Base-by-base conservation (phyloP, 2,888 invertebrate species). In the Parascotia fuliginaria region DNA sequence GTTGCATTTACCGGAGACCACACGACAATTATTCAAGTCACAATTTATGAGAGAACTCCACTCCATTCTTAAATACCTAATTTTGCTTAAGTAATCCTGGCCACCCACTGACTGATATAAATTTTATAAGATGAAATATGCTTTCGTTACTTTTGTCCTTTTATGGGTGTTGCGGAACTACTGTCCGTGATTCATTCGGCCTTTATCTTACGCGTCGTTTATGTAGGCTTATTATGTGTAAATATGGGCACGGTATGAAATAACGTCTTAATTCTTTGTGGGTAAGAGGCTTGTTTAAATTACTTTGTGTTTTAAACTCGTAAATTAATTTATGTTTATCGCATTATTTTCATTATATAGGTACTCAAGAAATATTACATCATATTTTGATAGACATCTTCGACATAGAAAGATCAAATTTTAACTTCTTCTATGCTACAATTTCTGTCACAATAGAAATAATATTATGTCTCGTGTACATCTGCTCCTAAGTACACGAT, bases 151-250 rank as follows among this genome's bases (percentile, higher is more conserved):
- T 46, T 44, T 45, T 52, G 32, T 12, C 67, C 68, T 40, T 65
- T 32, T 67, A 65, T 33, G 68, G 68, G 3, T 45, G n/a, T 48
- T 33, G 47, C 57, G 57, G 68, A 67, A 68, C 42, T 15, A 24
- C 42, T 3, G 53, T 49, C 1, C 11, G 49, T 67, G 67, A 67
- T 50, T 67, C 67, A 67, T 34, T 40, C 39, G 41, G 34, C 65
- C 67, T 67, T 55, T 55, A 59, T 55, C 29, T 38, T 12, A 34
- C 47, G 22, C 49, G 57, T 41, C 55, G 55, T 32, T 12, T 34
- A 49, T 33, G 42, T 42, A 42, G 32, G 48, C 19, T 42, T 32
- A 48, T 38, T 48, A 48, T 37, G 24, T 37, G 37, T 38, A 12
- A 33, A 40, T 45, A 46, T 46, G 34, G 46, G n/a, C 34, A 40